Evolutionary conservation across 53 echinoderm and acorn worm genomes (phyloP), one percentile per base, ranked within the genome.

Genomic region (Temnopleurus reevesii): DNA sequence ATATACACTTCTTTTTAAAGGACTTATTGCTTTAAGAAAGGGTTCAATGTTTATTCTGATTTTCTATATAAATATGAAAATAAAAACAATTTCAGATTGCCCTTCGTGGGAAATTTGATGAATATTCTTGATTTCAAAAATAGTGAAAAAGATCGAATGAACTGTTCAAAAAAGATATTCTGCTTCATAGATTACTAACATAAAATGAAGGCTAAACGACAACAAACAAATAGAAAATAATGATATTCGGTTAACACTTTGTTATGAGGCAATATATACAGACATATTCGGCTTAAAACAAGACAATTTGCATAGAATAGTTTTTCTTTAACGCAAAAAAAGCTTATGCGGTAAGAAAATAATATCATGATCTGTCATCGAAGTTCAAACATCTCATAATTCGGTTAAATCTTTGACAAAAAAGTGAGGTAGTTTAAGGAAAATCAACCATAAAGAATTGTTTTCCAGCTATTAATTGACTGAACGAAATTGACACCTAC

Each of bases 251-350:
- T 43, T 41, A 21, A 71, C 71, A 71, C 5, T 71, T 41, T 71
- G n/a, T 38, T 71, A 43, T 71, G 71, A 36, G 41, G 71, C 71
- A 41, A 71, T 71, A 71, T 71, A 43, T 71, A 71, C 71, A 71
- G 71, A 71, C 71, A 71, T 38, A 71, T 6, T 71, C 71, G 71
- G 71, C 71, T 27, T 0, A 71, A 71, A 38, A 71, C 71, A 71
- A 71, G 71, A 71, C 36, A 41, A 12, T 38, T 71, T 71, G 71
- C 71, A 71, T 71, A 71, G 71, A 71, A 71, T 38, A 71, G 71
- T 19, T 43, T 71, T 41, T 38, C 41, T 5, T 43, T 2, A 19
- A 36, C 21, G 71, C 71, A 71, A 71, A 71, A 12, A 71, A 31
- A 29, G 41, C 71, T n/a, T n/a, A n/a, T n/a, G 19, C 71, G 36